phyloP scores from a whole-genome alignment of 2,888 invertebrate species.

The Lithophane socia region DNA sequence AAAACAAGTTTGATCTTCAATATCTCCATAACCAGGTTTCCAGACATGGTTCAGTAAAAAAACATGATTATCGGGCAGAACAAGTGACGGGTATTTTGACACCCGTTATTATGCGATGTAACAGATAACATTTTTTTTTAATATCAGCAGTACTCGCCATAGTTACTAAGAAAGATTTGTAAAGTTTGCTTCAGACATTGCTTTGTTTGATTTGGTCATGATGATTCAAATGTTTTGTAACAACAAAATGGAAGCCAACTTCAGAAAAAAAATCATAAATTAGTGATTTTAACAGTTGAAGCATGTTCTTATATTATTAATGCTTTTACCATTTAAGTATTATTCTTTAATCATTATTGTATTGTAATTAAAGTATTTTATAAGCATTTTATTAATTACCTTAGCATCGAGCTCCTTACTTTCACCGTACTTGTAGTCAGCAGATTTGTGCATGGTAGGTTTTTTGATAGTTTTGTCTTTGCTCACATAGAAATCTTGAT shows the following conservation, averaged over 20 bases:
- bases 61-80: no score
- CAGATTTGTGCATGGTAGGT: constrained; percentile 92
- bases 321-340: background rate
- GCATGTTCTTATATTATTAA: background rate
- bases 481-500: constrained; percentile 91
- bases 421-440: constrained; percentile 81
- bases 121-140: no score
- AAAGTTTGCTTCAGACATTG: no score
- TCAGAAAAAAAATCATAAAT: background rate
- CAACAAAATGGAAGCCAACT: no score
- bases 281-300: background rate
- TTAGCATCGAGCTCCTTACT: constrained; percentile 79
- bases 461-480: constrained; percentile 90
- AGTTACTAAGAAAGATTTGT: no score
- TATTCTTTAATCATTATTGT: background rate
- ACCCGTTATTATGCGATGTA: no score
- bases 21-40: no score
- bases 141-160: no score
- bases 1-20: background rate
- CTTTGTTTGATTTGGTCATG: no score
- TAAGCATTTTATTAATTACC: constrained; percentile 66
- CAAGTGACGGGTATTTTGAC: no score
- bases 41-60: no score
- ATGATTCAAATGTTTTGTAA: no score
- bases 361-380: background rate